These are phyloP conservation scores for Furcula furcula DNA, from an alignment of 2,888 invertebrate species.

Conservation along the genomic window DNA sequence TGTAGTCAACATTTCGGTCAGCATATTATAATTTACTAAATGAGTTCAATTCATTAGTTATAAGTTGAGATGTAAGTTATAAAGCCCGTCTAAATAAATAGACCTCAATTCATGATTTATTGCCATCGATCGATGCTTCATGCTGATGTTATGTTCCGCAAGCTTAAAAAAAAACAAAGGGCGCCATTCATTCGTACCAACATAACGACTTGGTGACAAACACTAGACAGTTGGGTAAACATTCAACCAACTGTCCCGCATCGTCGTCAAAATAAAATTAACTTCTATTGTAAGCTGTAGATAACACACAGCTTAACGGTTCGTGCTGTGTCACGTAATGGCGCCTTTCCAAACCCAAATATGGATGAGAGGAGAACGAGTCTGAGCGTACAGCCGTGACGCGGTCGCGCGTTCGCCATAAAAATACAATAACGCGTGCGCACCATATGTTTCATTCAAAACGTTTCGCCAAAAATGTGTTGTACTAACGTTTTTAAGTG, in stretches of 20 bases:
- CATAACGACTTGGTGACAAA: constrained; percentile 14
- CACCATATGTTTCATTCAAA: constrained; percentile 60
- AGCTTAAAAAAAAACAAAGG: no score
- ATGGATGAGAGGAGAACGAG: constrained; percentile 50
- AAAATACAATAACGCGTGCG: constrained; percentile 49
- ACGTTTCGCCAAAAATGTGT: constrained; percentile 28
- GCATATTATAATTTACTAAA: no score
- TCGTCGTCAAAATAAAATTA: constrained; percentile 46
- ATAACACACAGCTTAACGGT: constrained; percentile 50
- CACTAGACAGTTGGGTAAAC: constrained; percentile 13
- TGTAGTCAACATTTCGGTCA: no score
- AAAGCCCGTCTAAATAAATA: no score
- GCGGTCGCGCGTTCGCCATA: constrained; percentile 17
- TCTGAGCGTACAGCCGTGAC: constrained; percentile 36
- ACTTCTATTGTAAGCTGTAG: constrained; percentile 50
- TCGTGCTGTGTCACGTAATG: constrained; percentile 40
- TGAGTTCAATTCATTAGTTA: no score
- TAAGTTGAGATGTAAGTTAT: no score
- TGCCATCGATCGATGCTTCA: no score
- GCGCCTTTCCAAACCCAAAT: constrained; percentile 62
- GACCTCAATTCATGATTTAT: no score
- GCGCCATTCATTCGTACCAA: constrained; percentile 21
- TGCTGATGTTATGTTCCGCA: no score
- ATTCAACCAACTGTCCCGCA: constrained; percentile 40
- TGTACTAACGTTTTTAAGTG: no score